phyloP scores from a whole-genome alignment of 2,797 vertebrate species.

The Sciurus vulgaris region DNA sequence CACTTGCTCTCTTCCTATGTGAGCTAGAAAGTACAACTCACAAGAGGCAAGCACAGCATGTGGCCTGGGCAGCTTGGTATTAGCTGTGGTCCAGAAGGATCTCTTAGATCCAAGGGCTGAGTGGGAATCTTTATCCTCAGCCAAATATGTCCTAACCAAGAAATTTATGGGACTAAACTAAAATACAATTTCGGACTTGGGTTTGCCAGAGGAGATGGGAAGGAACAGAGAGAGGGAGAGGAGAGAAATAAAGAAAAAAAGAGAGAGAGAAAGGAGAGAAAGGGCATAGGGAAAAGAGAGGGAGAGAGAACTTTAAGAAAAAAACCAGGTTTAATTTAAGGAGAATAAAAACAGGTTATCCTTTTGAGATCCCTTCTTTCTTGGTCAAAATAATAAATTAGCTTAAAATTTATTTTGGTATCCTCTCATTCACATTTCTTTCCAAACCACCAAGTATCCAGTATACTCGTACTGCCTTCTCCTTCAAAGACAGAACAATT shows the following conservation, averaged over 20 bases:
- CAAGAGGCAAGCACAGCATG: not conserved
- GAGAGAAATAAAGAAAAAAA: not conserved
- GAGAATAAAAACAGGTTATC: not conserved
- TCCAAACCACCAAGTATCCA: not conserved
- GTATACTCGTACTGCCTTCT: not conserved
- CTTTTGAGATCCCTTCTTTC: not conserved
- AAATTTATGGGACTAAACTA: constrained; percentile 38
- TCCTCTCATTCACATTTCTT: not conserved
- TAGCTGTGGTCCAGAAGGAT: constrained; percentile 9
- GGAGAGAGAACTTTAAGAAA: not conserved
- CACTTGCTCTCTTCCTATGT: not conserved
- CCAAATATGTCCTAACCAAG: constrained; percentile 51
- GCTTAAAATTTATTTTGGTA: constrained; percentile 12
- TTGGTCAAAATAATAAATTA: not conserved
- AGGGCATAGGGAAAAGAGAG: too few relatives aligned
- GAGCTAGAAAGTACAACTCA: not conserved
- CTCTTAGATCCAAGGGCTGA: constrained; percentile 43
- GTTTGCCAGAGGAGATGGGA: not conserved
- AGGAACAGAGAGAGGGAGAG: too few relatives aligned
- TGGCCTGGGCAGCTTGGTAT: not conserved
- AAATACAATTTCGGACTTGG: not conserved
- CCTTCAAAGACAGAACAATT: not conserved
- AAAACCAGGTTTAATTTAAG: not conserved
- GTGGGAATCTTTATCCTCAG: constrained; percentile 57
- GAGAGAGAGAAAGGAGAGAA: rapidly evolving